Base-by-base conservation (phyloP, 2,888 invertebrate genomes). In the Nymphalis c-album region DNA sequence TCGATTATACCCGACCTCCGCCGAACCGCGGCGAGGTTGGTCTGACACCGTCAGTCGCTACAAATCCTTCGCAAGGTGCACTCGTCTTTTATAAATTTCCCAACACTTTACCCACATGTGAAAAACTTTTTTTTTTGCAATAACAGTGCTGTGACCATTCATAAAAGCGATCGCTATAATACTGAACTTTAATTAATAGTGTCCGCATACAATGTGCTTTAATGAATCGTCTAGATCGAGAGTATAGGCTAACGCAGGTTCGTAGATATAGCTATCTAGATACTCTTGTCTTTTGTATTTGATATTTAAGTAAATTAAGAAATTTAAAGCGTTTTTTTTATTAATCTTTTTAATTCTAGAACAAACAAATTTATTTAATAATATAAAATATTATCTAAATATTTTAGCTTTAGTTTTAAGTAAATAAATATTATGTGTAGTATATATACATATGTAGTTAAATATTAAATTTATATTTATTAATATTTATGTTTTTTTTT, bases 101-200 rank as follows among this genome's bases (percentile, higher is more conserved):
- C 74, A 68, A 63, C 68, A 70, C 72, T 75, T 67, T 66, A 53
- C 74, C 71, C 82, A 84, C 83, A 85, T 86, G 85, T 87, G 84
- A 78, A 78, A 78, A 88, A 89, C 87, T 88, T 90, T 88, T 86
- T 84, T 84, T 78, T 75, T 57, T 40, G n/a, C 64, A 73, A 75
- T 31, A 31, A 31, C 63, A 68, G 85, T 87, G 83, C 80, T 82
- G 83, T 88, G 82, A 77, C 77, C 74, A 74, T 74, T 76, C 35
- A 5, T 31, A 35, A 57, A 13, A 40, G 40, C 13, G 13, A n/a
- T 17, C 2, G 40, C 35, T 2, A n/a, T 16, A 4, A 5, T 7
- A 57, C 10, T 57, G 17, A 68, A 63, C 60, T 58, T 60, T 60
- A 69, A 75, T 77, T 75, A 74, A 73, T 73, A 73, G 78, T 80